Conservation (phyloP, 2,113 vertebrate species). For the Petromus typicus region DNA sequence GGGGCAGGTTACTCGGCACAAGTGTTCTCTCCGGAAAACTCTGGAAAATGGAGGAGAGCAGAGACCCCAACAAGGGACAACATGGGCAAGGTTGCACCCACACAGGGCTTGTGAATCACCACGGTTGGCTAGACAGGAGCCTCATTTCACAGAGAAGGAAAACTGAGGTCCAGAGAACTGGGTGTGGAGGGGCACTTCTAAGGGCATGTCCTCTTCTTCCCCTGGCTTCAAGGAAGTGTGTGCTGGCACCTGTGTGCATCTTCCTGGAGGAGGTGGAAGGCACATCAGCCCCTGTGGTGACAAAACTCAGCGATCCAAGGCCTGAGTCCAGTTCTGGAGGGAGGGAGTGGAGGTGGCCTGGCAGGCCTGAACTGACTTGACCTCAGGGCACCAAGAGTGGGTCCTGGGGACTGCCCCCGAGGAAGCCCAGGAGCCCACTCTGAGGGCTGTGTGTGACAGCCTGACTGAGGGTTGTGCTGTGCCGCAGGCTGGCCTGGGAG, state of each 20-base stretch:
- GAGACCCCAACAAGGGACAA: background rate
- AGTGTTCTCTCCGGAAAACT: background rate
- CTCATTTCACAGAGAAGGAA: conserved; percentile 10
- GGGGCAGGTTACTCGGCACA: background rate
- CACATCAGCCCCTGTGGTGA: background rate
- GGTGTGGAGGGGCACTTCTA: background rate
- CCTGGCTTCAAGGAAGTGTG: too few relatives aligned
- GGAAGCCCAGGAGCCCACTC: background rate
- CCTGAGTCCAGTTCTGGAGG: background rate
- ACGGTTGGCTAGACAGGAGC: background rate
- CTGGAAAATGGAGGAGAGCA: background rate
- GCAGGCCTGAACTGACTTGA: background rate
- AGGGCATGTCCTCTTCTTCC: background rate
- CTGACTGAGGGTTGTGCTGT: background rate
- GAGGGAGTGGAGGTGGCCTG: background rate
- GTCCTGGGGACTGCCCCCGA: background rate
- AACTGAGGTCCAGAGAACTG: background rate
- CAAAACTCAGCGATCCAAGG: background rate
- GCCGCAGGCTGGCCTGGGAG: background rate
- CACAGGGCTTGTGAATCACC: background rate
- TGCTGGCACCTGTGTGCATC: background rate
- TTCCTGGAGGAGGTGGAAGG: background rate
- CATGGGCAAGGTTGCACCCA: too few relatives aligned
- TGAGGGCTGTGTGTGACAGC: background rate
- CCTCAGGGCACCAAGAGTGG: background rate